Evolutionary conservation across 2,888 invertebrate species (phyloP).

Genomic region (Cantharis nigra): DNA sequence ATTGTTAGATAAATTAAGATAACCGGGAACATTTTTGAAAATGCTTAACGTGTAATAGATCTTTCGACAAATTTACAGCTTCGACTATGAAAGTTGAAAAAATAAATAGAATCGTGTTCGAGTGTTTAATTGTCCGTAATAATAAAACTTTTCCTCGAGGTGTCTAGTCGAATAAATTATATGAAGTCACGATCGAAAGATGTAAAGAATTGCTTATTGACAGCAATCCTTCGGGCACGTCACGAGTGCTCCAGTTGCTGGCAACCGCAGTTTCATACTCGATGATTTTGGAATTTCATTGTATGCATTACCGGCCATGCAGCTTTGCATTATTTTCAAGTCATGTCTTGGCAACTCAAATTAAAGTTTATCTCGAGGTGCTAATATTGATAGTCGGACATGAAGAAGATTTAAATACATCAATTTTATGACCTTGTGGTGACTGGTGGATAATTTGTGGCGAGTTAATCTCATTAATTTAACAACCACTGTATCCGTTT

Average conservation of each 20-base stretch:
- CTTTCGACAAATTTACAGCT: constrained; percentile 9
- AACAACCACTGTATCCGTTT: not conserved
- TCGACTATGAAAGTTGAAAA: constrained; percentile 9
- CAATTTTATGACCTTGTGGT: not conserved
- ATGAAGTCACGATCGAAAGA: constrained; percentile 28
- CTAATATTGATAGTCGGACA: not conserved
- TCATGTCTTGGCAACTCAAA: not conserved
- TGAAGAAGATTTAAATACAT: not conserved
- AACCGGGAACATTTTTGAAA: not conserved
- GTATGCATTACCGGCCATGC: not conserved
- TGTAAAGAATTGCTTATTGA: constrained; percentile 29
- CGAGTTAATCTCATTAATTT: not conserved
- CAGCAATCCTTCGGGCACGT: constrained; percentile 31
- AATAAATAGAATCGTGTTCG: constrained; percentile 7
- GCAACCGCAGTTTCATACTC: constrained; percentile 11
- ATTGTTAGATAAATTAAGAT: not conserved
- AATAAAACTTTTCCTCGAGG: constrained; percentile 30
- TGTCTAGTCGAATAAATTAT: constrained; percentile 34
- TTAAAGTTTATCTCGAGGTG: not conserved
- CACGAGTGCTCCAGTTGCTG: constrained; percentile 31
- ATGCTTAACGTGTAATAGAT: not conserved
- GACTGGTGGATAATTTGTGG: not conserved
- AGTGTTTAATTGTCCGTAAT: constrained; percentile 27
- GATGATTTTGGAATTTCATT: not conserved
- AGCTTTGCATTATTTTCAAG: not conserved